Evolutionary conservation across 2,113 vertebrate species (phyloP).

Genomic region (Callospermophilus lateralis): DNA sequence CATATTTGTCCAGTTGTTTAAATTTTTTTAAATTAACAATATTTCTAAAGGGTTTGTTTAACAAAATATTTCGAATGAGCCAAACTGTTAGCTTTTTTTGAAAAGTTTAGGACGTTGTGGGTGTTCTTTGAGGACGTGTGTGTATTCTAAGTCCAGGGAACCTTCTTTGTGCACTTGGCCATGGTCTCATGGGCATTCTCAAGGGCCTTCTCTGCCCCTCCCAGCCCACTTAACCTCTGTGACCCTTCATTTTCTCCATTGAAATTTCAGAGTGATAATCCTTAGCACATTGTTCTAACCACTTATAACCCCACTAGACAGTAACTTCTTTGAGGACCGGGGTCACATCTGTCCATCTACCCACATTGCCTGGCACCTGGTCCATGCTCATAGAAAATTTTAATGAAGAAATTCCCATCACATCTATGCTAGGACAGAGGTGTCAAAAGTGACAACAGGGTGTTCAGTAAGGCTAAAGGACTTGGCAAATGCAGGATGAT

Average conservation of each 20-base stretch:
- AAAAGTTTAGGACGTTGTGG: not conserved
- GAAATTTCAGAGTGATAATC: not conserved
- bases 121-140: not conserved
- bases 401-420: not conserved
- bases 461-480: not conserved
- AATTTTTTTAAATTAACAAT: not conserved
- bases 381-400: not conserved
- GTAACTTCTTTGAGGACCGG: not conserved
- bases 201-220: not conserved
- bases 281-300: not conserved
- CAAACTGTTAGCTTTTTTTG: not conserved
- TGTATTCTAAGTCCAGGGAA: not conserved
- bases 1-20: not conserved
- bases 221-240: not conserved
- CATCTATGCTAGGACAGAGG: not conserved
- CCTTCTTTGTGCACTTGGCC: not conserved
- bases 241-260: not conserved
- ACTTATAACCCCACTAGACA: not conserved
- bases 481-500: not conserved
- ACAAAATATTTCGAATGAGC: not conserved
- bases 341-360: not conserved
- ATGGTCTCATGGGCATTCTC: not conserved
- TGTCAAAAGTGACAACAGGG: not conserved
- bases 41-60: conserved; percentile 18
- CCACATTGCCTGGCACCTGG: not conserved